phyloP scores from a whole-genome alignment of 1,140 invertebrate species.

The Sitodiplosis mosellana region DNA sequence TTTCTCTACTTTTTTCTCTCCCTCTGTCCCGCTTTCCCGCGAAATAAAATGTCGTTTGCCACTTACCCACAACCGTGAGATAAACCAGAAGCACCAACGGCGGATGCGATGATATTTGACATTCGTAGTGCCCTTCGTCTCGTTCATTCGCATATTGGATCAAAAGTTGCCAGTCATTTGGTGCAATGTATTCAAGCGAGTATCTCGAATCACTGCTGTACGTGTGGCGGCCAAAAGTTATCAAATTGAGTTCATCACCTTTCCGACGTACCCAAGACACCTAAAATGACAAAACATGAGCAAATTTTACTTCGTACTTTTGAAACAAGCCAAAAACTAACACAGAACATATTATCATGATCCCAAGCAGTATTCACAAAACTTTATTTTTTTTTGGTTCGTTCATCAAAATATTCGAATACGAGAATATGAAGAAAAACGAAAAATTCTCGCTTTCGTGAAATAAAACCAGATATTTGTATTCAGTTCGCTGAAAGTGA shows the following conservation, averaged over 20 bases:
- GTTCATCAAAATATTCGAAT: background rate
- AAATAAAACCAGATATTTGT: background rate
- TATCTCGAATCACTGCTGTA: constrained; percentile 65
- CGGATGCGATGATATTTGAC: constrained; percentile 56
- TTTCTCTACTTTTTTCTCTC: no score
- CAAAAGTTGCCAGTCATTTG: constrained; percentile 61
- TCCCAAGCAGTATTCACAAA: no score
- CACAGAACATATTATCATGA: no score
- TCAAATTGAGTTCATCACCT: constrained; percentile 49
- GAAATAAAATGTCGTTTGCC: background rate
- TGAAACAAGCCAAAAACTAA: background rate
- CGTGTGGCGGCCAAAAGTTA: constrained; percentile 57
- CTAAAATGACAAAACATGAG: constrained; percentile 16
- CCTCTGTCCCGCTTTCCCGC: no score
- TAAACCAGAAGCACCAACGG: constrained; percentile 50
- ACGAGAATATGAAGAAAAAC: background rate
- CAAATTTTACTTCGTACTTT: background rate
- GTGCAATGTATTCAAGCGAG: constrained; percentile 47
- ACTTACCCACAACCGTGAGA: constrained; percentile 56
- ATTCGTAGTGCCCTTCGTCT: constrained; percentile 59
- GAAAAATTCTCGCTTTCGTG: background rate
- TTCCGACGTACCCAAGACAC: constrained; percentile 60
- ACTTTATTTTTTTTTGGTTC: no score
- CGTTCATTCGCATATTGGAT: constrained; percentile 51
- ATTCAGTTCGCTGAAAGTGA: background rate